Evolutionary conservation across 2,113 vertebrate genomes (phyloP), one percentile per base, ranked within the genome.

Genomic region (Lanius collurio): DNA sequence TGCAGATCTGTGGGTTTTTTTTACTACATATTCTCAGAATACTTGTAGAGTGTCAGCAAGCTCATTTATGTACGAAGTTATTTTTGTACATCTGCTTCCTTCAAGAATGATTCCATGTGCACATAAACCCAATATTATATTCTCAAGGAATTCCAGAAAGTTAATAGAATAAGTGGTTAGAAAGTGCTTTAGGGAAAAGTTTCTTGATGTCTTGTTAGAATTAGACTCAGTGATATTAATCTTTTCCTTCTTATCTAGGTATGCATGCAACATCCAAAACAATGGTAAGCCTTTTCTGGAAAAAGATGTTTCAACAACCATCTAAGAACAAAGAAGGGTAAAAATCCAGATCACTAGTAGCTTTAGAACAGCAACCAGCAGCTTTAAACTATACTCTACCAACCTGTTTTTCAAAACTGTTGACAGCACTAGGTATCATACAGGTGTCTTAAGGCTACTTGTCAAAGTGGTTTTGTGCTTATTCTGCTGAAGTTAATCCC

Each of bases 11-110:
- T 33, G 33, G 35, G 42, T 2, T 20, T 49, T 64, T 74, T 95
- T 56, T n/a, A 33, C 53, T 13, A 5, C 21, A 15, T 23, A 27
- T 84, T 81, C 74, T 62, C 52, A 81, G 47, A 74, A 67, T 52
- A 73, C 47, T 86, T 78, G 27, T 15, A 44, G 24, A 41, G 19
- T 35, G 68, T 37, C 47, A 71, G 27, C 44, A 82, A 75, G 41
- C 42, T 75, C 71, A 44, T 94, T 93, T 81, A 71, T n/a, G 37
- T 14, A 42, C 9, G 21, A 87, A 62, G 56, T 67, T 89, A 67
- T 81, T 94, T 93, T 83, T 59, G 71, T 65, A 59, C 41, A 91
- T 87, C 52, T 93, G 64, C 60, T 87, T 87, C 77, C 57, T 83
- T 84, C 81, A 64, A 27, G 69, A 89, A 60, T 9, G 46, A 89